Percentiles rank a stretch among this genome's conserved stretches.
Conservation (phyloP, 2,888 invertebrate genomes). For the Seira ritae region DNA sequence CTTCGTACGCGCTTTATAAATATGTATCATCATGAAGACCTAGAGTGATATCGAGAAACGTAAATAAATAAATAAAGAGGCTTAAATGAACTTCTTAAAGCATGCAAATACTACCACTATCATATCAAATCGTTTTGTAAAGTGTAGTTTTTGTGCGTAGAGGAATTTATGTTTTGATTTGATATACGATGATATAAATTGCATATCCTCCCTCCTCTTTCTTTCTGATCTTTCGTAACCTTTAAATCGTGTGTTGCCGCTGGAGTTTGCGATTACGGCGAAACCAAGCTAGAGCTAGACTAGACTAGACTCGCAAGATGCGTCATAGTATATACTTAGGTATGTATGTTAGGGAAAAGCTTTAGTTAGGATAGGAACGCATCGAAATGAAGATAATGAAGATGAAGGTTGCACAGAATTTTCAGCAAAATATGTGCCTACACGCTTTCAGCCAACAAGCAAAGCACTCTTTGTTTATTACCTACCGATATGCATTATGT, state of each 20-base stretch:
- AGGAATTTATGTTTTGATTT: neutral
- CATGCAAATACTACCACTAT: no score
- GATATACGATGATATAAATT: neutral
- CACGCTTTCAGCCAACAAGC: no score
- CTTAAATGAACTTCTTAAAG: no score
- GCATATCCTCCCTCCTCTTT: neutral
- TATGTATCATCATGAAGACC: neutral
- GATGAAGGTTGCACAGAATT: neutral
- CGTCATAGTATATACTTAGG: neutral
- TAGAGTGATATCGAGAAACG: neutral
- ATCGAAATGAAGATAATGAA: neutral
- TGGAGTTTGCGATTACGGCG: neutral
- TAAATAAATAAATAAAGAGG: conserved; percentile 3
- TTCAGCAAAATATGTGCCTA: neutral
- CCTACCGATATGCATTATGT: no score
- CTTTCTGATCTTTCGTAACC: neutral
- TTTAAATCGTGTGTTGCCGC: neutral
- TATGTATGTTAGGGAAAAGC: no score
- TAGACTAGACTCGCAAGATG: neutral
- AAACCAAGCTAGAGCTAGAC: neutral
- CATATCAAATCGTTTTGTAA: no score
- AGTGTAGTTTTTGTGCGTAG: neutral
- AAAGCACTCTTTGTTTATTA: neutral
- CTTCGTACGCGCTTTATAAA: no score
- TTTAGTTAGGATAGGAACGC: neutral